Percentiles rank a stretch among this genome's conserved stretches.
phyloP scores from a whole-genome alignment of 2,113 vertebrate genomes.

The Genyomyrus donnyi region DNA sequence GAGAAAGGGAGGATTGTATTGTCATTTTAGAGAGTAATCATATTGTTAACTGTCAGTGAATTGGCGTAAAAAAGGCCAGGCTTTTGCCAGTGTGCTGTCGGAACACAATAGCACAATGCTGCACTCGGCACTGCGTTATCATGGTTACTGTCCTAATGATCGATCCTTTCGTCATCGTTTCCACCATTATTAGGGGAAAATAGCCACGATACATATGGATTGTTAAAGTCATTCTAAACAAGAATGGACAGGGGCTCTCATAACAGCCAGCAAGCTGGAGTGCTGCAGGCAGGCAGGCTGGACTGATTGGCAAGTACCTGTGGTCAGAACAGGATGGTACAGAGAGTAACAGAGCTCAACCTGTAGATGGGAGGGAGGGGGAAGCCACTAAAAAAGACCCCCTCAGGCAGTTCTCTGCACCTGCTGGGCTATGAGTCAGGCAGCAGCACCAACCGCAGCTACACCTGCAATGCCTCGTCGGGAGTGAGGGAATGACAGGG shows the following conservation, averaged over 20 bases:
- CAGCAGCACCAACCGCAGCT: not conserved
- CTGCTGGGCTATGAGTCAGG: not conserved
- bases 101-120: not conserved
- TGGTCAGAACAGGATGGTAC: not conserved
- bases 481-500: not conserved
- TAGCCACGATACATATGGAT: not conserved
- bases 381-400: not conserved
- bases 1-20: conserved; percentile 23
- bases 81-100: not conserved
- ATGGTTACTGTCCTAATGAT: not conserved
- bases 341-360: not conserved
- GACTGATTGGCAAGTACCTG: not conserved
- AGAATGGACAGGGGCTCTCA: not conserved
- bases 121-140: not conserved
- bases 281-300: not conserved
- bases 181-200: not conserved
- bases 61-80: not conserved
- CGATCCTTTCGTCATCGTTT: not conserved
- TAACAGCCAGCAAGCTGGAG: not conserved
- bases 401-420: not conserved
- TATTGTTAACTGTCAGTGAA: conserved; percentile 16
- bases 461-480: not conserved
- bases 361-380: not conserved
- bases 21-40: conserved; percentile 1
- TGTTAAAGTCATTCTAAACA: not conserved